These are phyloP conservation scores for Caenorhabditis brenneri DNA, from an alignment of 1,140 invertebrate species.

Conservation along the genomic window DNA sequence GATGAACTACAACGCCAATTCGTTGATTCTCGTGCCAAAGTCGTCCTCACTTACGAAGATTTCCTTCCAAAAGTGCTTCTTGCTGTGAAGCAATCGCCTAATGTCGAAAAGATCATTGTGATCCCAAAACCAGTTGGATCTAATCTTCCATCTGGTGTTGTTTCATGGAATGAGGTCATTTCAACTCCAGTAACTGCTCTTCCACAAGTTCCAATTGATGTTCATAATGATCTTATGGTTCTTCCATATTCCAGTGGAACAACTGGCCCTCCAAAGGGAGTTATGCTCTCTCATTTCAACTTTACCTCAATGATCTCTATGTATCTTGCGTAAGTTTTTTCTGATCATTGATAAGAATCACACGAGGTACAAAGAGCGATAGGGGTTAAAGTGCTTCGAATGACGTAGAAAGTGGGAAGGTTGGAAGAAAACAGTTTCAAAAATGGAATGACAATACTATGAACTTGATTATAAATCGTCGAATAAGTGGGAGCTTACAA, in stretches of 20 bases:
- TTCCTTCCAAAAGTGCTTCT: constrained; percentile 45
- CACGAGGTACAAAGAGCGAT: background rate
- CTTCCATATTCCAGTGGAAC: constrained; percentile 70
- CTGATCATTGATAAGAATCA: background rate
- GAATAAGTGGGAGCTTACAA: too few species aligned
- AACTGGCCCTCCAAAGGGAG: constrained; percentile 73
- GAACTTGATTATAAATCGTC: too few species aligned
- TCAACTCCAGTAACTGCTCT: constrained; percentile 33
- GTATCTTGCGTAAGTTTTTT: constrained; percentile 44
- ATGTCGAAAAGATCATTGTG: constrained; percentile 45
- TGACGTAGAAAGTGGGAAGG: background rate
- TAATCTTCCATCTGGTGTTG: constrained; percentile 21
- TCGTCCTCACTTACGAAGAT: constrained; percentile 53
- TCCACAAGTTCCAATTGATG: constrained; percentile 45
- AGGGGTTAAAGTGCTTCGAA: background rate
- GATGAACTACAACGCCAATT: constrained; percentile 59
- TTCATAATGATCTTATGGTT: constrained; percentile 56
- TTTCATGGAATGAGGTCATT: constrained; percentile 35
- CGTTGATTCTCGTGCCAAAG: constrained; percentile 47
- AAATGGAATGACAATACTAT: background rate
- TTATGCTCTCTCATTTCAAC: constrained; percentile 73
- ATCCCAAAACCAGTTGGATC: constrained; percentile 36
- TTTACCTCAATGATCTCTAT: constrained; percentile 75
- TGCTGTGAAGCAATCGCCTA: constrained; percentile 43
- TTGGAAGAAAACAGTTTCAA: background rate